A percentile compares a stretch with the other conserved stretches of the same genome.
These are phyloP conservation scores for Entomobrya multifasciata DNA, from an alignment of 2,888 invertebrate species.

Conservation along the genomic window DNA sequence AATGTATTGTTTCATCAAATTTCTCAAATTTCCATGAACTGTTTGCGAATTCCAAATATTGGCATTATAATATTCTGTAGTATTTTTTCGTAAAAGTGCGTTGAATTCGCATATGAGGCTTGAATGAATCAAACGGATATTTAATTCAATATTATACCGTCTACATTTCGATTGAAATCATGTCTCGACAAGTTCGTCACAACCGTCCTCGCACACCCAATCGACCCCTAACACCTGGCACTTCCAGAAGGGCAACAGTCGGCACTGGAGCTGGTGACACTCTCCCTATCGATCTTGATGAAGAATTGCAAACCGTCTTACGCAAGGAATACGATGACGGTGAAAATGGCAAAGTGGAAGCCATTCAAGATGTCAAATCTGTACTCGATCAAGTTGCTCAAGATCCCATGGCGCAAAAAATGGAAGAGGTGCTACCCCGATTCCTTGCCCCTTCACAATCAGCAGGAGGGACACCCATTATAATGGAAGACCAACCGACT, in stretches of 20 bases:
- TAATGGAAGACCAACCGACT: neutral
- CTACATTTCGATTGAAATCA: too few species aligned
- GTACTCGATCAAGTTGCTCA: slow-evolving; percentile 66
- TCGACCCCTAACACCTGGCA: neutral
- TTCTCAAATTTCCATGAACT: too few species aligned
- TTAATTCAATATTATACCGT: too few species aligned
- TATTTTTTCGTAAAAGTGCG: too few species aligned
- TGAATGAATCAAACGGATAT: too few species aligned
- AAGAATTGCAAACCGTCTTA: slow-evolving; percentile 57
- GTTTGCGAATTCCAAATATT: too few species aligned
- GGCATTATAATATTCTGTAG: too few species aligned
- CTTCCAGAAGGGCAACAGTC: neutral
- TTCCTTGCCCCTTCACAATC: slow-evolving; percentile 31
- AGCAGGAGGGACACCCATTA: neutral
- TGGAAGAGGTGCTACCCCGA: slow-evolving; percentile 56
- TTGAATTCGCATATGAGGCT: too few species aligned
- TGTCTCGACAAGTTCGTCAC: neutral
- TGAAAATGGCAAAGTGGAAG: slow-evolving; percentile 60
- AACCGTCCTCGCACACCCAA: neutral
- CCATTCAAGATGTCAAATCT: slow-evolving; percentile 65
- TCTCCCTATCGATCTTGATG: slow-evolving; percentile 32
- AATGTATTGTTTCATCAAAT: too few species aligned
- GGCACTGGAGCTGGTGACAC: slow-evolving; percentile 4
- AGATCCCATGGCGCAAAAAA: slow-evolving; percentile 56
- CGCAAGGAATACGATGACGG: slow-evolving; percentile 67